Percentiles rank a stretch among this genome's conserved stretches.
These are phyloP conservation scores for Macaria liturata DNA, from an alignment of 2,888 invertebrate genomes.

Conservation along the genomic window DNA sequence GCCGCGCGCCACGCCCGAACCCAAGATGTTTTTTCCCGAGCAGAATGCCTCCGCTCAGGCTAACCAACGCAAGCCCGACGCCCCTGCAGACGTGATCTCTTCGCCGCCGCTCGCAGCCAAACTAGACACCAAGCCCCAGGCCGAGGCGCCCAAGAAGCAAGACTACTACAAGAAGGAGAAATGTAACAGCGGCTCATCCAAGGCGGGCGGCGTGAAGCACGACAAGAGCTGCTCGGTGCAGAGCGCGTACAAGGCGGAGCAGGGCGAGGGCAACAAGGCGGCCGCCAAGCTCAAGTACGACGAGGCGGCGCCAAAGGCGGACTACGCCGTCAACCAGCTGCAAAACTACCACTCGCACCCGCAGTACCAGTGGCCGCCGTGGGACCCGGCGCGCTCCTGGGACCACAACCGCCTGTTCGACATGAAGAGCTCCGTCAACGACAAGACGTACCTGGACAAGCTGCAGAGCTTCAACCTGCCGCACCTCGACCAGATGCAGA, in stretches of 20 bases:
- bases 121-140: slow-evolving; percentile 62
- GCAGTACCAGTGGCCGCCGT: slow-evolving; percentile 86
- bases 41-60: slow-evolving; percentile 55
- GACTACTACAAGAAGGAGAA: slow-evolving; percentile 81
- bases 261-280: slow-evolving; percentile 81
- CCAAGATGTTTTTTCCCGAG: slow-evolving; percentile 78
- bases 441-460: slow-evolving; percentile 84
- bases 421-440: slow-evolving; percentile 75
- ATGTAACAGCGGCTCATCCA: slow-evolving; percentile 63
- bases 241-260: slow-evolving; percentile 66
- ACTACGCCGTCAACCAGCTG: slow-evolving; percentile 86
- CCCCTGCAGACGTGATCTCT: slow-evolving; percentile 77
- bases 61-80: slow-evolving; percentile 62
- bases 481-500: slow-evolving; percentile 83
- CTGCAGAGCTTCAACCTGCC: slow-evolving; percentile 83
- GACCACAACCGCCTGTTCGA: slow-evolving; percentile 77
- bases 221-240: slow-evolving; percentile 71
- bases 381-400: slow-evolving; percentile 82
- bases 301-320: slow-evolving; percentile 83
- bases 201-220: slow-evolving; percentile 68
- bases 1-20: slow-evolving; percentile 70
- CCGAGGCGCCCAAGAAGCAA: slow-evolving; percentile 74
- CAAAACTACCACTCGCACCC: slow-evolving; percentile 86
- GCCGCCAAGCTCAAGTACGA: slow-evolving; percentile 78
- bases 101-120: slow-evolving; percentile 65